These are phyloP conservation scores for Siniperca obscura DNA, from an alignment of 2,797 vertebrate species.

Conservation along the genomic window DNA sequence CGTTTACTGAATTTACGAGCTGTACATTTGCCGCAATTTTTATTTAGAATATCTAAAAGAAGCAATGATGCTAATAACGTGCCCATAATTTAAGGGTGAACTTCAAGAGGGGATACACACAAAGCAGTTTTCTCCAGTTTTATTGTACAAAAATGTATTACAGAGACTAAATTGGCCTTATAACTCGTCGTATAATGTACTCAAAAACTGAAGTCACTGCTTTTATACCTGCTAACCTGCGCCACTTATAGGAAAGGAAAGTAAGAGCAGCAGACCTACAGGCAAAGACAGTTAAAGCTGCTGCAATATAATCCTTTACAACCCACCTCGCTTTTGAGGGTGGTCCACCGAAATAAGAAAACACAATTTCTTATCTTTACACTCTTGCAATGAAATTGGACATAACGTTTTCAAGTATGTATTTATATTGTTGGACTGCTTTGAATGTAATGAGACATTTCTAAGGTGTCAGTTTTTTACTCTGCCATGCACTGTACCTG, in stretches of 20 bases:
- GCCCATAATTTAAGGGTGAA: background rate
- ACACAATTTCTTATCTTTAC: background rate
- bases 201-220: background rate
- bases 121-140: slow-evolving; percentile 19
- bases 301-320: background rate
- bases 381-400: background rate
- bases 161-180: slow-evolving; percentile 28
- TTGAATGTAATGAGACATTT: background rate
- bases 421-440: background rate
- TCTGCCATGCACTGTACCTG: background rate
- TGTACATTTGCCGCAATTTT: slow-evolving; percentile 1
- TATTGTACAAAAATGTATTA: slow-evolving; percentile 37
- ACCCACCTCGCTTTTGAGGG: background rate
- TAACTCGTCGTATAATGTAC: background rate
- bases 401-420: background rate
- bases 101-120: background rate
- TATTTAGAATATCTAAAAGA: slow-evolving; percentile 9
- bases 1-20: background rate
- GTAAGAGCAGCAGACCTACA: background rate
- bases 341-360: background rate
- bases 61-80: background rate
- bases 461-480: background rate
- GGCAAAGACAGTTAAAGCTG: background rate
- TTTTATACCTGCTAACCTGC: background rate
- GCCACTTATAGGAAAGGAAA: background rate